phyloP scores from a whole-genome alignment of 2,113 vertebrate species.

The Oenanthe oenanthe region DNA sequence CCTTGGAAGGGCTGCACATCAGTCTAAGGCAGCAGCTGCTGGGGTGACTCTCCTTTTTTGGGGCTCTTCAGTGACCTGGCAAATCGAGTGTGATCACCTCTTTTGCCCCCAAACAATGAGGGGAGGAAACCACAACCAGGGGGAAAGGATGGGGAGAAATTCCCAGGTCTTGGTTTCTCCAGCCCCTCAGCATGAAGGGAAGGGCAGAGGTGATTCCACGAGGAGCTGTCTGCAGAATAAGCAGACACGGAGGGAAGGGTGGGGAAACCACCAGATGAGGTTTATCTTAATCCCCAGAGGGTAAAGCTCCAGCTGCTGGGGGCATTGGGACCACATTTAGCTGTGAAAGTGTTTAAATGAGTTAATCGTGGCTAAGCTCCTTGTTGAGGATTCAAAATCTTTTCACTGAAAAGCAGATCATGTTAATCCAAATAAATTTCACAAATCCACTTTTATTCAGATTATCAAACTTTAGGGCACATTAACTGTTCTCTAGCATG shows the following conservation, averaged over 20 bases:
- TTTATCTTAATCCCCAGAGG: neutral
- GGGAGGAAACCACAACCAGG: neutral
- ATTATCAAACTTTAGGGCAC: slow-evolving; percentile 37
- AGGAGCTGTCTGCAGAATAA: neutral
- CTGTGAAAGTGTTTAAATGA: slow-evolving; percentile 47
- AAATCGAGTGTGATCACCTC: neutral
- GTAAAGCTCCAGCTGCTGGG: neutral
- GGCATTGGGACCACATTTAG: neutral
- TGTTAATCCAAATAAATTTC: slow-evolving; percentile 63
- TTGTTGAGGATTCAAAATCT: slow-evolving; percentile 39
- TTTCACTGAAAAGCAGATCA: slow-evolving; percentile 41
- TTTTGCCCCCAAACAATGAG: neutral
- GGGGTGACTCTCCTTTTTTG: neutral
- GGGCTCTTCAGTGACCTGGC: neutral
- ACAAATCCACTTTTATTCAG: slow-evolving; percentile 55
- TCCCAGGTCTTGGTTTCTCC: neutral
- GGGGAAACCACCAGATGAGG: neutral
- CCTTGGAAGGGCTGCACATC: neutral
- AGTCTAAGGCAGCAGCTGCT: neutral
- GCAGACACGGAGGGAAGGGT: neutral
- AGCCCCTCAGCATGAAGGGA: neutral
- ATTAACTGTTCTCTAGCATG: neutral
- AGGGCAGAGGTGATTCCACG: neutral
- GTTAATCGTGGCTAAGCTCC: slow-evolving; percentile 48
- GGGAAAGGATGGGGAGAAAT: neutral